Base-by-base conservation (phyloP, 35 echinoderm and acorn worm genomes). In the Antedon bifida region DNA sequence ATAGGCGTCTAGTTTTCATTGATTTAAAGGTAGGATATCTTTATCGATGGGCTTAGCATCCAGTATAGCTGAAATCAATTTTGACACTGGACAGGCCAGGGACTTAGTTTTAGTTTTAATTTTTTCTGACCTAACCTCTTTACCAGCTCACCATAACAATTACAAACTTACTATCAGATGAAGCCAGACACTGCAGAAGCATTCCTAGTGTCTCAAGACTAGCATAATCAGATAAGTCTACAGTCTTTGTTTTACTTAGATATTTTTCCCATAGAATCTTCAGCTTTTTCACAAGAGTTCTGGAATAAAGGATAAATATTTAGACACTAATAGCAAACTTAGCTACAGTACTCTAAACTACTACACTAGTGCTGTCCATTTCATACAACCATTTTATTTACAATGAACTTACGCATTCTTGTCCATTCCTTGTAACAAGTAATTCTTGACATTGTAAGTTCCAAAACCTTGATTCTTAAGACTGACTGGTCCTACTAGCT, bases 151-250 rank as follows among this genome's bases (percentile, higher is more conserved):
- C n/a, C n/a, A n/a, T n/a, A n/a, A n/a, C n/a, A n/a, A 42, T 42
- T 7, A 32, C 33, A 35, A 38, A 84, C 46, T 33, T 85, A 85
- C 84, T 38, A 30, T n/a, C n/a, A n/a, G 31, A 23, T 8, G 31
- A 0, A 29, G 84, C 84, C 13, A 85, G 74, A 36, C 78, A 35
- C 33, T 45, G 33, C 23, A 85, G 32, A 26, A 42, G 17, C 29
- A 30, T 74, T 23, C 74, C 84, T 1, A 85, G 84, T 3, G 34
- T 74, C 34, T 85, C 84, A 34, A 85, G 19, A 45, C 84, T 85
- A 8, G 78, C 35, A 39, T 76, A 85, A 26, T 78, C 84, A 77
- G 75, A 74, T 16, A 85, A 33, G 78, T 75, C 74, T 3, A 3
- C 30, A 36, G 73, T 12, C 23, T 76, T 85, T 35, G 76, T 74